These are phyloP conservation scores for Periplaneta americana DNA, from an alignment of 1,140 invertebrate genomes.

Conservation along the genomic window DNA sequence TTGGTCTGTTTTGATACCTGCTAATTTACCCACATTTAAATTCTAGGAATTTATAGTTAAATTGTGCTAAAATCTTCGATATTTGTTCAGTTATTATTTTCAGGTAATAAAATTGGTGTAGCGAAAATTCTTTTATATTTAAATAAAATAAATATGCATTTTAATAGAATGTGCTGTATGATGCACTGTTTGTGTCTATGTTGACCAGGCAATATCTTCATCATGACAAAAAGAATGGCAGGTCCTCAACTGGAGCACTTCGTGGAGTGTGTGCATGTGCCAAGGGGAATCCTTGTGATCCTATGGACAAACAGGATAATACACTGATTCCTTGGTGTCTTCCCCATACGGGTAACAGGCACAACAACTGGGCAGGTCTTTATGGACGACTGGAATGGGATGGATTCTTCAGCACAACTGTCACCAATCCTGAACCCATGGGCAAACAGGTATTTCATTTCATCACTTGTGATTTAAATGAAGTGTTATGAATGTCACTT, in stretches of 20 bases:
- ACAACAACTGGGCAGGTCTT: constrained; percentile 74
- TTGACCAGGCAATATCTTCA: constrained; percentile 57
- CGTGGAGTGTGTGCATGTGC: constrained; percentile 79
- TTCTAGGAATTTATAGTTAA: too few species aligned
- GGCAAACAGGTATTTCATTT: constrained; percentile 85
- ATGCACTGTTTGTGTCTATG: not conserved
- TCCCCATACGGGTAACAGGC: constrained; percentile 80
- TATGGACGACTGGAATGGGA: constrained; percentile 78
- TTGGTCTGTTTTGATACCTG: too few species aligned
- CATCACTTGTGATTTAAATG: too few species aligned
- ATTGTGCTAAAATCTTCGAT: too few species aligned
- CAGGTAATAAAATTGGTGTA: too few species aligned
- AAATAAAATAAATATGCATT: too few species aligned
- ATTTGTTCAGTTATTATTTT: too few species aligned
- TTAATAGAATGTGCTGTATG: too few species aligned
- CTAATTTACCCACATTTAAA: too few species aligned
- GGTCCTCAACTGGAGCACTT: constrained; percentile 46
- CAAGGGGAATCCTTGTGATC: constrained; percentile 55
- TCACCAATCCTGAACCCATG: constrained; percentile 89
- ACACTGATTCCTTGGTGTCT: constrained; percentile 89
- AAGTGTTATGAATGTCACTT: too few species aligned
- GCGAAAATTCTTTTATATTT: too few species aligned
- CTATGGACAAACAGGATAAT: constrained; percentile 71
- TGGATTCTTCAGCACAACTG: constrained; percentile 79
- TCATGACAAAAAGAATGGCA: constrained; percentile 64